A percentile compares a stretch with the other conserved stretches of the same genome.
Evolutionary conservation across 2,113 vertebrate genomes (phyloP).

Genomic region (Malurus elegans): DNA sequence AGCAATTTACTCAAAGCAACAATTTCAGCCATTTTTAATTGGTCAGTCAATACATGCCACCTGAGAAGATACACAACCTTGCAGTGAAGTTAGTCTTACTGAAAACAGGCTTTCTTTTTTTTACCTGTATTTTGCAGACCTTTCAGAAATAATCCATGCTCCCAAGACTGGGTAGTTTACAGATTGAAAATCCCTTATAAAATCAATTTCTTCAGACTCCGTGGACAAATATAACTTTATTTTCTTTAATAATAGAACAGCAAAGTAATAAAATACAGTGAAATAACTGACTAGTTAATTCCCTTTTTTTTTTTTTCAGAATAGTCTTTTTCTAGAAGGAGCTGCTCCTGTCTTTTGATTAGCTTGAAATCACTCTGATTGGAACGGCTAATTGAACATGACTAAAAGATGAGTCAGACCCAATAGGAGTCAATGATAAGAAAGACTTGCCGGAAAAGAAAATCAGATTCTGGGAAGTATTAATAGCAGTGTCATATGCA

Average conservation of each 20-base stretch:
- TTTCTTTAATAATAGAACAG: not conserved
- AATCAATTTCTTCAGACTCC: not conserved
- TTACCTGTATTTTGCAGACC: not conserved
- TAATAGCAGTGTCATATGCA: not conserved
- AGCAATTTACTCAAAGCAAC: not conserved
- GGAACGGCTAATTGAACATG: slow-evolving; percentile 19
- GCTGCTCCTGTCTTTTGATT: not conserved
- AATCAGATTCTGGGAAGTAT: not conserved
- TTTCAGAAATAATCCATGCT: not conserved
- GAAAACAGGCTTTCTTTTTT: not conserved
- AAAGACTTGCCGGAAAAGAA: not conserved
- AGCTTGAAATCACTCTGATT: not conserved
- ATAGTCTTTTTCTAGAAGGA: not conserved
- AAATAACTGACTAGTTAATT: not conserved
- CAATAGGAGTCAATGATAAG: not conserved
- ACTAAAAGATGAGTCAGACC: slow-evolving; percentile 8
- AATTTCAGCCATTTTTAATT: not conserved
- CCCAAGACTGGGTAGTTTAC: not conserved
- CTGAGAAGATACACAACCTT: not conserved
- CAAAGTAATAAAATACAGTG: not conserved
- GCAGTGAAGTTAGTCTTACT: not conserved
- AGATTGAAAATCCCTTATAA: not conserved
- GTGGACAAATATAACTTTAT: not conserved
- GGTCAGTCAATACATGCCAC: not conserved
- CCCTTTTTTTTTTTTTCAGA: not conserved